These are phyloP conservation scores for Callipepla squamata DNA, from an alignment of 2,113 vertebrate species.

Conservation along the genomic window DNA sequence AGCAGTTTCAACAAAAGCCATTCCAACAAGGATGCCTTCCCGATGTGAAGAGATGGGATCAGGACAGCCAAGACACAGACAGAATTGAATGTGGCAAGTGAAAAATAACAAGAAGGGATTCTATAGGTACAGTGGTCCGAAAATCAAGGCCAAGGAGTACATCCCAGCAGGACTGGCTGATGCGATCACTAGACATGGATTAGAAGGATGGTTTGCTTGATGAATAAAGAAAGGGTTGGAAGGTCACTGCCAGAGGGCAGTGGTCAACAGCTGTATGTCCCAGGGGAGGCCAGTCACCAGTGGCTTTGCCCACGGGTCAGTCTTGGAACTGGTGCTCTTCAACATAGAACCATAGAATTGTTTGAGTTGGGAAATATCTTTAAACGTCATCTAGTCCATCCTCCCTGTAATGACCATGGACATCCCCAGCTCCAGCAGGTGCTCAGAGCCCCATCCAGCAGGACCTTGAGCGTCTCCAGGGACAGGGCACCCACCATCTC, in stretches of 20 bases:
- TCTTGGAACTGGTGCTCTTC: neutral
- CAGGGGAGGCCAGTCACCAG: neutral
- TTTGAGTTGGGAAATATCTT: no score
- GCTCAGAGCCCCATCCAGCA: no score
- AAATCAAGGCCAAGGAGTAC: neutral
- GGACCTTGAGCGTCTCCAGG: no score
- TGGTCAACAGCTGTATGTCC: neutral
- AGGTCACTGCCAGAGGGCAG: neutral
- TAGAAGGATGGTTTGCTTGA: neutral
- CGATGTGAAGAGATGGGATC: neutral
- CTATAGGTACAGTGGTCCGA: neutral
- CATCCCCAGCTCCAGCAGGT: no score
- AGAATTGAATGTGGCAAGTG: neutral
- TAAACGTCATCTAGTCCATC: no score
- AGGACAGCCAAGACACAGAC: neutral
- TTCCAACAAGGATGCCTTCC: neutral
- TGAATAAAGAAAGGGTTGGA: neutral
- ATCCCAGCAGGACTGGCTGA: neutral
- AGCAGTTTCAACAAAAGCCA: neutral
- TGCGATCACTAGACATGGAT: neutral
- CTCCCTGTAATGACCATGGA: no score
- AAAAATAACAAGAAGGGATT: no score
- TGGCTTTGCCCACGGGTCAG: no score
- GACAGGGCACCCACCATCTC: no score
- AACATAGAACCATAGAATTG: no score